Evolutionary conservation across 2,888 invertebrate genomes (phyloP).

Genomic region (Erebia epiphron): DNA sequence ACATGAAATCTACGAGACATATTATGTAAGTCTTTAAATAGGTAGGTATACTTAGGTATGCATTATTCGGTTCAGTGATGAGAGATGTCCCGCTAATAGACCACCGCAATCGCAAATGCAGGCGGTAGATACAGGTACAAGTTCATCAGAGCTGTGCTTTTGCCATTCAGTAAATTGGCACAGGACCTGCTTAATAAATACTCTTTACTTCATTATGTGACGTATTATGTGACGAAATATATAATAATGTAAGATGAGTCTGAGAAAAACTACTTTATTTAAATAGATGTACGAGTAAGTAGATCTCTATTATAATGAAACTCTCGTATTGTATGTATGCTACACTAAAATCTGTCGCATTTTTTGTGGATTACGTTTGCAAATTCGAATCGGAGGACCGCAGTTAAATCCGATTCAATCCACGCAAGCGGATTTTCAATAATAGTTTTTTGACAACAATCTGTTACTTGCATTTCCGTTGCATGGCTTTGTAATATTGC

Average conservation of each 20-base stretch:
- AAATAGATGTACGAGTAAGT: not conserved
- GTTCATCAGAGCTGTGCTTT: not conserved
- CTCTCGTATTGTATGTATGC: not conserved
- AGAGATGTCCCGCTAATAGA: no score
- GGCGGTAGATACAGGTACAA: not conserved
- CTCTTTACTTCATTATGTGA: no score
- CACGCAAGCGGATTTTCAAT: not conserved
- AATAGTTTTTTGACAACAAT: conserved; percentile 5
- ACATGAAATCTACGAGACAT: conserved; percentile 2
- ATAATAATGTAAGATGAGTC: no score
- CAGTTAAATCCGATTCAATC: not conserved
- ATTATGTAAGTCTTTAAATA: not conserved
- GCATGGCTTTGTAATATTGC: not conserved
- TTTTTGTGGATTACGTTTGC: not conserved
- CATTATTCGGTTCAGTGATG: no score
- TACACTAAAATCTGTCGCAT: not conserved
- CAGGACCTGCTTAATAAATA: no score
- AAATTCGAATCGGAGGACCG: not conserved
- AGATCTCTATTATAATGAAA: not conserved
- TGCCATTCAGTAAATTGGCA: no score
- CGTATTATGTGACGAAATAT: no score
- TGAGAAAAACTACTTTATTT: no score
- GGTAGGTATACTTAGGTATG: not conserved
- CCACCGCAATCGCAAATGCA: no score
- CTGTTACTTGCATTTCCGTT: not conserved